phyloP scores from a whole-genome alignment of 2,797 vertebrate genomes.

The Naso thynnoides region DNA sequence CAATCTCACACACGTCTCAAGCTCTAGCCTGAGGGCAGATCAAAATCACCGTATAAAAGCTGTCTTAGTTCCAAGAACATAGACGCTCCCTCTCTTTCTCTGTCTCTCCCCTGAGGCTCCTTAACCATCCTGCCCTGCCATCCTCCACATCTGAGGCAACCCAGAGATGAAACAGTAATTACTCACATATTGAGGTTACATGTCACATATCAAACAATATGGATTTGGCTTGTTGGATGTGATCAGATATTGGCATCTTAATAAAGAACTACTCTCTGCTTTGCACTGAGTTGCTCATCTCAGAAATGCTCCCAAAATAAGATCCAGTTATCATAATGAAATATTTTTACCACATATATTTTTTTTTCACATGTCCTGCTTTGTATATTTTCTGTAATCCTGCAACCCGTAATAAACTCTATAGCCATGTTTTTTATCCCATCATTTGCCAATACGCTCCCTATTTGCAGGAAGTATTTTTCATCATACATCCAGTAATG shows the following conservation, averaged over 20 bases:
- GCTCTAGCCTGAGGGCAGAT: constrained; percentile 58
- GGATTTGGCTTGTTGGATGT: constrained; percentile 56
- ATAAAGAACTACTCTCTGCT: constrained; percentile 42
- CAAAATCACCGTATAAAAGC: constrained; percentile 65
- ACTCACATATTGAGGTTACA: constrained; percentile 72
- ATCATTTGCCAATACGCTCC: constrained; percentile 41
- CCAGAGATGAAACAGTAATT: constrained; percentile 73
- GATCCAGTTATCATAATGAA: background rate
- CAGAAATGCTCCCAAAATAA: constrained; percentile 27
- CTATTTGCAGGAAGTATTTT: constrained; percentile 47
- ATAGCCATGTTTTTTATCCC: constrained; percentile 23
- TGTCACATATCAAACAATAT: constrained; percentile 78
- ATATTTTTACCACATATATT: constrained; percentile 32
- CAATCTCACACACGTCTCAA: constrained; percentile 11
- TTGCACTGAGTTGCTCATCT: constrained; percentile 32
- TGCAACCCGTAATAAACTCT: background rate
- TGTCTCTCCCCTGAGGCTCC: constrained; percentile 46
- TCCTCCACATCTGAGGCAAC: constrained; percentile 66
- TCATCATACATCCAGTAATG: constrained; percentile 65
- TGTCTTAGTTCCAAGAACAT: constrained; percentile 63
- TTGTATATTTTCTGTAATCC: constrained; percentile 29
- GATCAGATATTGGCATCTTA: constrained; percentile 67
- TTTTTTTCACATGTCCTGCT: constrained; percentile 28
- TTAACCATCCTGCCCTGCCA: constrained; percentile 54
- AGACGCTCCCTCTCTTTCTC: constrained; percentile 19